Conservation (phyloP, 2,888 invertebrate genomes). For the Rhingia rostrata region DNA sequence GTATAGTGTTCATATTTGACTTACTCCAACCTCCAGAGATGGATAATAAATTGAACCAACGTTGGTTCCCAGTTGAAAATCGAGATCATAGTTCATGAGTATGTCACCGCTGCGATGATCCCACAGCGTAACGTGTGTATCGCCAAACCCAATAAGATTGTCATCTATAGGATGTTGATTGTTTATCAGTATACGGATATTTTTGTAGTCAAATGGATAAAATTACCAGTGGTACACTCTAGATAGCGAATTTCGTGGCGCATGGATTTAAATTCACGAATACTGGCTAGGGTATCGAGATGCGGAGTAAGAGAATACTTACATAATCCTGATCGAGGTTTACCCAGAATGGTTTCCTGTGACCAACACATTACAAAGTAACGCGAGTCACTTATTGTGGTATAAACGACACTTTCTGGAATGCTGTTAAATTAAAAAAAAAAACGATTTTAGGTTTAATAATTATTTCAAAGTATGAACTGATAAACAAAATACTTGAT, state of each 20-base stretch:
- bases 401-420: slow-evolving; percentile 78
- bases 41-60: slow-evolving; percentile 80
- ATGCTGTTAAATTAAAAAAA: slow-evolving; percentile 75
- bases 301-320: slow-evolving; percentile 82
- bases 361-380: slow-evolving; percentile 82
- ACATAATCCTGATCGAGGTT: slow-evolving; percentile 80
- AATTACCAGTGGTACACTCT: slow-evolving; percentile 79
- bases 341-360: slow-evolving; percentile 79
- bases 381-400: slow-evolving; percentile 80
- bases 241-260: slow-evolving; percentile 80
- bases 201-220: background rate
- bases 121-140: slow-evolving; percentile 81
- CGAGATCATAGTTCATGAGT: slow-evolving; percentile 81
- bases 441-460: background rate
- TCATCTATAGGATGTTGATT: slow-evolving; percentile 76
- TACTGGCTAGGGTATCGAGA: slow-evolving; percentile 81
- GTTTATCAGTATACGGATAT: background rate
- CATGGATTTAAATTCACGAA: slow-evolving; percentile 81
- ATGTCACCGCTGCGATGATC: slow-evolving; percentile 82
- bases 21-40: slow-evolving; percentile 80
- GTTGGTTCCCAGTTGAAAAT: slow-evolving; percentile 79
- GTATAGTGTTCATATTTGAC: background rate
- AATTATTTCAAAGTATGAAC: no score
- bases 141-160: slow-evolving; percentile 81
- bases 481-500: no score